Base-by-base conservation (phyloP, 2,797 vertebrate genomes). In the Syngnathus acus region DNA sequence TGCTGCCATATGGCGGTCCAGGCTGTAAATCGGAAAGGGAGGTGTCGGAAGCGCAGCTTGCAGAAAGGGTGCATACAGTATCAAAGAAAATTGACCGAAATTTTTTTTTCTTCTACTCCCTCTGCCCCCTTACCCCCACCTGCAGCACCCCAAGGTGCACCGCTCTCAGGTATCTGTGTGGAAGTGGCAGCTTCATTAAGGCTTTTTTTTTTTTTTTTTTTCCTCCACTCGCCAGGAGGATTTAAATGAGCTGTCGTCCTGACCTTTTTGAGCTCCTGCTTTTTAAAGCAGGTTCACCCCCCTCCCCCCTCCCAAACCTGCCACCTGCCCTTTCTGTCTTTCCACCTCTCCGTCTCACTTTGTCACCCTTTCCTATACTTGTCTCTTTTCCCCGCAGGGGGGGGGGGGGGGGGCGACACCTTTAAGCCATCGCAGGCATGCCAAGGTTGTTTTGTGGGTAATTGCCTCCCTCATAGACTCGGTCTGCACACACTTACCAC, bases 231-330 rank as follows among this genome's bases (percentile, higher is more conserved):
- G 19, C 84, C 73, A 78, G 82, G 84, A 87, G 84, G 89, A 90
- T 92, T 91, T 92, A 92, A 92, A 92, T 92, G 89, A 92, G 89
- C 87, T 89, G 88, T 90, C 84, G 82, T 82, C 84, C 84, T 92
- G 89, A 92, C 90, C 89, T 92, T 92, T 92, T 85, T 86, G 83
- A 86, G 86, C 83, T 85, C 73, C 78, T 81, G 79, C 78, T 84
- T 84, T 88, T 87, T 81, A 82, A 83, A 87, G 78, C 66, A 69
- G 80, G 82, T 86, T 85, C 74, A 84, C 68, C 70, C 40, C 62
- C 19, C 21, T 51, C 66, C 59, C 65, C 69, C 62, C 37, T 13
- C 32, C 13, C 7, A 38, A 68, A 69, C 65, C 72, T 21, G 48
- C 73, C 78, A 72, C 77, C 71, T 66, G 59, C 81, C 82, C 78